Evolutionary conservation across 2,113 vertebrate genomes (phyloP).

Genomic region (Clinocottus analis): DNA sequence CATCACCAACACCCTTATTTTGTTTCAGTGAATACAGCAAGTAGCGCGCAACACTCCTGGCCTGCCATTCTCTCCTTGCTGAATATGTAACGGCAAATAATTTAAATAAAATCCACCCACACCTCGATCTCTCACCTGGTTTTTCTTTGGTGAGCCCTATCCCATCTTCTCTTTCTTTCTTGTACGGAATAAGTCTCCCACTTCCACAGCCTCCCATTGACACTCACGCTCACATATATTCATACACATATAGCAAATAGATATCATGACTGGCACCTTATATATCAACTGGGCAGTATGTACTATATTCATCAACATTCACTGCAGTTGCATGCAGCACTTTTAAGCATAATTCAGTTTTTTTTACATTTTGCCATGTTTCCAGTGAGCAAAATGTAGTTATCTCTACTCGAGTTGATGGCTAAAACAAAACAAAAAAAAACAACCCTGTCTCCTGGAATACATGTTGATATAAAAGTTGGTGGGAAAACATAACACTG

Average conservation of each 20-base stretch:
- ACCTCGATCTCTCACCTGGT: conserved; percentile 19
- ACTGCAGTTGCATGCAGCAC: not conserved
- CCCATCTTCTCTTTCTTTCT: conserved; percentile 15
- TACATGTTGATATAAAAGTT: not conserved
- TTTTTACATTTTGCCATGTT: not conserved
- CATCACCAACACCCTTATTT: conserved; percentile 19
- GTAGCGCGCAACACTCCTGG: not conserved
- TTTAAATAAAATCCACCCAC: conserved; percentile 47
- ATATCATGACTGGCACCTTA: not conserved
- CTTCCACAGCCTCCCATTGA: not conserved
- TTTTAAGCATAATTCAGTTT: not conserved
- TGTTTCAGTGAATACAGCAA: conserved; percentile 24
- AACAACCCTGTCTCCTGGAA: not conserved
- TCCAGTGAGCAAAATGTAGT: not conserved
- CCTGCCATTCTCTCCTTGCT: conserved; percentile 25
- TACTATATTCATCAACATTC: not conserved
- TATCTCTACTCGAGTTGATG: not conserved
- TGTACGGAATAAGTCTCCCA: conserved; percentile 18
- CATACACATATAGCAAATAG: not conserved
- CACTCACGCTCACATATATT: not conserved
- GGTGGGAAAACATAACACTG: not conserved
- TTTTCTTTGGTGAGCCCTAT: conserved; percentile 27
- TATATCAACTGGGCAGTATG: not conserved
- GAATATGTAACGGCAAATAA: conserved; percentile 47
- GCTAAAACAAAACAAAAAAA: not conserved